Base-by-base conservation (phyloP, 2,113 vertebrate species). In the Rutilus rutilus region DNA sequence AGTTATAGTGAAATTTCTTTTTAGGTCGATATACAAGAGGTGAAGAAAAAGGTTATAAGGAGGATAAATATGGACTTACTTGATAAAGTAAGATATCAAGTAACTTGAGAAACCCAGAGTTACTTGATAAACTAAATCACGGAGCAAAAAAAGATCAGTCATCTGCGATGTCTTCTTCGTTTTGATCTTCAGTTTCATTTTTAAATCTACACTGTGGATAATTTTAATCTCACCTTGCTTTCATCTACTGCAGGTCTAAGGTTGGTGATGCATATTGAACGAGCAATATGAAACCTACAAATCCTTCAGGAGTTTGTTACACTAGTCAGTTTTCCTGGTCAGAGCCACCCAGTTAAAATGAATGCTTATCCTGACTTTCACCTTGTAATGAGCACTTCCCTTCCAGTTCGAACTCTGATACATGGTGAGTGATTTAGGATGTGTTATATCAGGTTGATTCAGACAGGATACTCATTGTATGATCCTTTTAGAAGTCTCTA, bases 351-450 rank as follows among this genome's bases (percentile, higher is more conserved):
- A 12, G 19, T 33, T 27, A 79, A 85, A 15, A 5, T 30, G 30
- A 30, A 39, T 0, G 69, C 87, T 62, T 92, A 93, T 52, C 90
- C 92, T 5, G 86, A 92, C 6, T 96, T 96, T 89, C 90, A 84
- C 39, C 91, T 97, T 15, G 93, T 94, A 86, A 91, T 97, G 54
- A 95, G 93, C 88, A 96, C 96, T 1, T 50, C 86, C 17, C 88
- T 97, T 19, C 94, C 95, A 0, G 91, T 93, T 11, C 47, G 57
- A 5, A 82, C 91, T 25, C 89, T 97, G 39, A 85, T 23, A 8
- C 88, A 81, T 25, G 96, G 97, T 97, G 93, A 50, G 71, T 64
- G 11, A 59, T 27, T 42, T 8, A 42, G 23, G 23, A 74, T 74
- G 33, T 71, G 33, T n/a, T 23, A 8, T 42, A 42, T 19, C 9